A percentile compares a stretch with the other conserved stretches of the same genome.
phyloP scores from a whole-genome alignment of 2,888 invertebrate genomes.

The Heliconius charithonia region DNA sequence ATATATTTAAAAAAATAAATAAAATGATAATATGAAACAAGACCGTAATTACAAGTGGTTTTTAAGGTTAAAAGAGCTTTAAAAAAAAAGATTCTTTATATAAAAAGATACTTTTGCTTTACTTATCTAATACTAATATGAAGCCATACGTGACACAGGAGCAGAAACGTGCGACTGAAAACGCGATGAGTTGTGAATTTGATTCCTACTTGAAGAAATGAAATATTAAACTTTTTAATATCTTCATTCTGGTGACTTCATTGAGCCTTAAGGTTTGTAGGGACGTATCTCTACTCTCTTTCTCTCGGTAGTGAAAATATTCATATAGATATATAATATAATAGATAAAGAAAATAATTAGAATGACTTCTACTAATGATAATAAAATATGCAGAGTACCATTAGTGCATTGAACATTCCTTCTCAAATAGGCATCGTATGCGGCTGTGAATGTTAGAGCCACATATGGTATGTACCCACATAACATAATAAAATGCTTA shows the following conservation, averaged over 20 bases:
- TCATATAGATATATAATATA: not conserved
- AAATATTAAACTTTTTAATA: not conserved
- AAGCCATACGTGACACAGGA: not conserved
- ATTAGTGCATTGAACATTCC: slow-evolving; percentile 14
- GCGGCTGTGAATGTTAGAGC: not conserved
- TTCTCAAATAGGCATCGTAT: slow-evolving; percentile 7
- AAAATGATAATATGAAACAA: no score
- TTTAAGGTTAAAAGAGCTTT: no score
- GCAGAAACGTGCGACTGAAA: not conserved
- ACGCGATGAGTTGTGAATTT: not conserved
- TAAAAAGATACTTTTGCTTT: no score
- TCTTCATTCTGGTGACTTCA: not conserved
- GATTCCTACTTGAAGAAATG: not conserved
- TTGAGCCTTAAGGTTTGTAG: not conserved
- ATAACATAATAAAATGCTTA: not conserved
- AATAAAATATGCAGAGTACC: slow-evolving; percentile 3
- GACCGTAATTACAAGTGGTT: no score
- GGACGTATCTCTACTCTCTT: no score
- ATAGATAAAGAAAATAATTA: not conserved
- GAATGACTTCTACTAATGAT: not conserved
- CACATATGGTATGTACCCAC: not conserved
- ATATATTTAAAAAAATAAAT: no score
- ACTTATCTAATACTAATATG: not conserved
- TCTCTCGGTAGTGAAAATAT: not conserved
- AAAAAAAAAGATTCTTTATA: no score